Conservation (phyloP, 1,140 invertebrate species). For the Dinothrombium tinctorium region DNA sequence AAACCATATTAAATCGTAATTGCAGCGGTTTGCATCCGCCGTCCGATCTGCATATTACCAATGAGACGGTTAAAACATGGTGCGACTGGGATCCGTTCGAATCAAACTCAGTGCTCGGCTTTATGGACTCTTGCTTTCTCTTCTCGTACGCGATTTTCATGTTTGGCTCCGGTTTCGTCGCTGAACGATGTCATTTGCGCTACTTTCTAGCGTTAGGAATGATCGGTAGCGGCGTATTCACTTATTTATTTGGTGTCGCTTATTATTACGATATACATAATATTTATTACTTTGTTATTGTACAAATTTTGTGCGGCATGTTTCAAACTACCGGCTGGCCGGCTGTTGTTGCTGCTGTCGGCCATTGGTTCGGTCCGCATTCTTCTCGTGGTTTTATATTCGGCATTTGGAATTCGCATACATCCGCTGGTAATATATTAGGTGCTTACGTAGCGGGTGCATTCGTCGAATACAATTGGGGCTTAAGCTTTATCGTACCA, state of each 20-base stretch:
- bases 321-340: constrained; percentile 80
- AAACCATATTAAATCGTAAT: constrained; percentile 61
- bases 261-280: constrained; percentile 55
- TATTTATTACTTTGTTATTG: constrained; percentile 55
- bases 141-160: constrained; percentile 79
- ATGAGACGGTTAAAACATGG: constrained; percentile 43
- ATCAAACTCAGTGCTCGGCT: constrained; percentile 53
- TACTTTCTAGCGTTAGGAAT: constrained; percentile 75
- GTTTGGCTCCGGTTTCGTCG: constrained; percentile 69
- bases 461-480: constrained; percentile 70
- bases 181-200: constrained; percentile 67
- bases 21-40: constrained; percentile 38
- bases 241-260: constrained; percentile 70
- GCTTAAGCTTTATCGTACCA: constrained; percentile 71
- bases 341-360: constrained; percentile 71
- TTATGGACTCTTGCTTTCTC: constrained; percentile 70
- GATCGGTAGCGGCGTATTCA: constrained; percentile 62
- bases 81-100: constrained; percentile 83
- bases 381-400: constrained; percentile 54
- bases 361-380: constrained; percentile 66
- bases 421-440: constrained; percentile 82
- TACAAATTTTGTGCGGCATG: constrained; percentile 48
- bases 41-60: constrained; percentile 26
- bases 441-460: constrained; percentile 50
- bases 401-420: constrained; percentile 86